Percentiles rank a stretch among this genome's conserved stretches.
phyloP scores from a whole-genome alignment of 2,113 vertebrate genomes.

The Stegostoma tigrinum region DNA sequence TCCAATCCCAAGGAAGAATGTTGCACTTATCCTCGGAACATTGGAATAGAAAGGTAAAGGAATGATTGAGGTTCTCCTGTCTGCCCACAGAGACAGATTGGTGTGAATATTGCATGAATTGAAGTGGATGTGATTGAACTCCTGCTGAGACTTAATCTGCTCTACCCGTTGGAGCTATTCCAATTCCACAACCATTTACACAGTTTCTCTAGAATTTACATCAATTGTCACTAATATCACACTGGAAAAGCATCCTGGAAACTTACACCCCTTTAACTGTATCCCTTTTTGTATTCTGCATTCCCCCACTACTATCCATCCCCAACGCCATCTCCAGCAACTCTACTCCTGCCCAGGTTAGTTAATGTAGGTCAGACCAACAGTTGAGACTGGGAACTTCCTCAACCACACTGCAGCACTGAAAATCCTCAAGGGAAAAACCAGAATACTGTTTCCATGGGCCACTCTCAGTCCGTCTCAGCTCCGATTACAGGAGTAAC shows the following conservation, averaged over 20 bases:
- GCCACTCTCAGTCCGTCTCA: neutral
- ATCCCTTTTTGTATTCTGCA: neutral
- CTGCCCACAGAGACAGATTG: too few species aligned
- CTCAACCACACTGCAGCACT: neutral
- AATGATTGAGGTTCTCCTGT: neutral
- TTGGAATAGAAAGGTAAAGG: neutral
- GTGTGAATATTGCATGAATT: too few species aligned
- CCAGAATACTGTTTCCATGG: neutral
- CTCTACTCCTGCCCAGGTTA: neutral
- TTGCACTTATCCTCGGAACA: neutral
- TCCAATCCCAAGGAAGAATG: too few species aligned
- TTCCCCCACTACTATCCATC: neutral
- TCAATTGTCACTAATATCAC: neutral
- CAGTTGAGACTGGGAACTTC: neutral
- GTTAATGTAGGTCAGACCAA: neutral
- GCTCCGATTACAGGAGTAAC: neutral
- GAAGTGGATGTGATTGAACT: neutral
- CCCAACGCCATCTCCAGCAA: neutral
- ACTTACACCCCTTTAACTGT: neutral
- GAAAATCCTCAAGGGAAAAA: neutral
- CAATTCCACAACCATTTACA: neutral
- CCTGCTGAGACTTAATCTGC: neutral
- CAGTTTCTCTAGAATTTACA: neutral
- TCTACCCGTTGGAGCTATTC: neutral
- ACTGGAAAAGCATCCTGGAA: neutral